Percentiles rank a stretch among this genome's conserved stretches.
Evolutionary conservation across 2,113 vertebrate genomes (phyloP).

Genomic region (Silurus glanis): DNA sequence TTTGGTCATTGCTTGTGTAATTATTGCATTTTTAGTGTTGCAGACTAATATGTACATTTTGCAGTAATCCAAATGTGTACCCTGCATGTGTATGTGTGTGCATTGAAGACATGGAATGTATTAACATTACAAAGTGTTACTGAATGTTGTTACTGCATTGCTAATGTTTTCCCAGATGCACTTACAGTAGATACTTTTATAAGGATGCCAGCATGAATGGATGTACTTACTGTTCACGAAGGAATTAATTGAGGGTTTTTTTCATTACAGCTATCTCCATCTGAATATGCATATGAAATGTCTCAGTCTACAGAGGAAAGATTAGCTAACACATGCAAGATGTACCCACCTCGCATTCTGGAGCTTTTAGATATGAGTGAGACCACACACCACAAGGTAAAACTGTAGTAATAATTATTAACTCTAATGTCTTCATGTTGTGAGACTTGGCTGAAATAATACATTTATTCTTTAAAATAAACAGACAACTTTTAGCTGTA

Average conservation of each 20-base stretch:
- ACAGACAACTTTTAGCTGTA: background rate
- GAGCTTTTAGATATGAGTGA: slow-evolving; percentile 76
- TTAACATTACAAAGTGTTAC: background rate
- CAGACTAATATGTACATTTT: background rate
- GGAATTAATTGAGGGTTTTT: slow-evolving; percentile 40
- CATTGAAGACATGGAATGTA: background rate
- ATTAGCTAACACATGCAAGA: slow-evolving; percentile 65
- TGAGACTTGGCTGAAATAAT: background rate
- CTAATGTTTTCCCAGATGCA: background rate
- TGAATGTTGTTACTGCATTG: background rate
- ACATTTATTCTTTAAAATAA: background rate
- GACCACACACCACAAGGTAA: slow-evolving; percentile 81
- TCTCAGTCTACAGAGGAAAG: slow-evolving; percentile 78
- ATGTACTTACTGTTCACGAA: slow-evolving; percentile 12
- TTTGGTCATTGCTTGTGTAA: slow-evolving; percentile 54
- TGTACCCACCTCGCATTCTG: slow-evolving; percentile 70
- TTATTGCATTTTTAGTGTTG: background rate
- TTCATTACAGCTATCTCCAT: slow-evolving; percentile 80
- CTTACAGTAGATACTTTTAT: background rate
- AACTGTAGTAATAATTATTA: slow-evolving; percentile 11
- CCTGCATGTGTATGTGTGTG: background rate
- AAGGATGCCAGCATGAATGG: background rate
- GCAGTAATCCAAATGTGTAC: background rate
- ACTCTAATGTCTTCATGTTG: background rate
- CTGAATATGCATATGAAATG: slow-evolving; percentile 83